Evolutionary conservation across 2,888 invertebrate genomes (phyloP).

Genomic region (Dynastes hyllus): DNA sequence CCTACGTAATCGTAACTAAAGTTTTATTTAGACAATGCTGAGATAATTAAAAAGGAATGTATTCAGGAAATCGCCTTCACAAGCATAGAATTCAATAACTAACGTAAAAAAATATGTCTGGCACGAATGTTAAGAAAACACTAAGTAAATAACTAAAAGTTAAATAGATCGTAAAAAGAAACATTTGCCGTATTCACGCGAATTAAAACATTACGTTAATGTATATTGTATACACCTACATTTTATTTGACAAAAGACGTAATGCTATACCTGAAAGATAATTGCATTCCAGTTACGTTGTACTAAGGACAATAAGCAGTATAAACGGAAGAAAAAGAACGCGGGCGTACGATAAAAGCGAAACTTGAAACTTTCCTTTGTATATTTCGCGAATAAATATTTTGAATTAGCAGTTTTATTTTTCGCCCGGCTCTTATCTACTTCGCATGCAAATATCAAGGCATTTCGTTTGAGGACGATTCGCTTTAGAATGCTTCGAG

Average conservation of each 20-base stretch:
- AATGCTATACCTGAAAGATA: conserved; percentile 1
- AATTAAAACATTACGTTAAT: conserved; percentile 8
- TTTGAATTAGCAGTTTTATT: conserved; percentile 43
- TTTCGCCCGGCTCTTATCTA: conserved; percentile 26
- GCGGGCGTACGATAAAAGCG: not conserved
- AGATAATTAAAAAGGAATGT: too few relatives aligned
- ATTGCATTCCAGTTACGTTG: conserved; percentile 1
- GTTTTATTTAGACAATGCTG: too few relatives aligned
- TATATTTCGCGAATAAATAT: conserved; percentile 31
- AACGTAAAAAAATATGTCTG: not conserved
- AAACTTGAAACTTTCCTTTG: conserved; percentile 14
- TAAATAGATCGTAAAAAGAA: not conserved
- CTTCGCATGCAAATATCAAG: conserved; percentile 35
- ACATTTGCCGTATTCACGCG: not conserved
- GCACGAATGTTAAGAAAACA: not conserved
- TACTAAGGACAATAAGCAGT: not conserved
- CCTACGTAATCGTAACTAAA: too few relatives aligned
- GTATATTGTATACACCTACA: not conserved
- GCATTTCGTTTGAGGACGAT: not conserved
- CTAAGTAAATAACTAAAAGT: not conserved
- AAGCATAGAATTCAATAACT: too few relatives aligned
- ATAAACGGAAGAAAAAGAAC: not conserved
- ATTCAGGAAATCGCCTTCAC: too few relatives aligned
- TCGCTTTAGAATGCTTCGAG: not conserved
- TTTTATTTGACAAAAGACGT: conserved; percentile 22